A percentile compares a stretch with the other conserved stretches of the same genome.
phyloP scores from a whole-genome alignment of 2,888 invertebrate genomes.

The Drosophila nr. perissopoda region DNA sequence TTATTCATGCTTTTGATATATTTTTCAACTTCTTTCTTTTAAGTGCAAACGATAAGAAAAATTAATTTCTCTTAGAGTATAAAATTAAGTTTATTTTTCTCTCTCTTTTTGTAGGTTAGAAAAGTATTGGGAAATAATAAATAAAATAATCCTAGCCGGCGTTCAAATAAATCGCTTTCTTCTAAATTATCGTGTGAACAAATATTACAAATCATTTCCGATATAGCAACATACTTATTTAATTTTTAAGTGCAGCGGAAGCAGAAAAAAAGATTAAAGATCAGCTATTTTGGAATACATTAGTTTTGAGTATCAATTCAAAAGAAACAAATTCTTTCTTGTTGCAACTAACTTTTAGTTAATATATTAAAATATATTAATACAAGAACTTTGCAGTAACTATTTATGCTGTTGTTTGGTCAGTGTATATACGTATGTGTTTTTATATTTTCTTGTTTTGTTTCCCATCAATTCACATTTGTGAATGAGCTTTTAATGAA shows the following conservation, averaged over 20 bases:
- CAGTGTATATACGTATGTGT: background rate
- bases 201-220: too few species aligned
- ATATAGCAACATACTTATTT: conserved; percentile 7
- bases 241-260: conserved; percentile 45
- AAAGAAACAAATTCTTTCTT: too few species aligned
- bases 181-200: too few species aligned
- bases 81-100: background rate
- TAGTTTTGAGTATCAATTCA: conserved; percentile 3
- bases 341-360: background rate
- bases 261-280: conserved; percentile 5
- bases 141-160: too few species aligned
- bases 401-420: background rate
- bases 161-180: too few species aligned
- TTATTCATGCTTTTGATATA: background rate
- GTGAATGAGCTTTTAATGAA: conserved; percentile 42
- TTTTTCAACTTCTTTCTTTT: background rate
- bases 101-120: background rate
- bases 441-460: background rate
- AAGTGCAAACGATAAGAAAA: background rate
- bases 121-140: background rate
- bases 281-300: background rate
- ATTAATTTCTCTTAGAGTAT: background rate
- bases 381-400: background rate
- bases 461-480: background rate
- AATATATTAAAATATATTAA: background rate